A percentile compares a stretch with the other conserved stretches of the same genome.
phyloP scores from a whole-genome alignment of 2,113 vertebrate genomes.

The Paratilapia polleni region DNA sequence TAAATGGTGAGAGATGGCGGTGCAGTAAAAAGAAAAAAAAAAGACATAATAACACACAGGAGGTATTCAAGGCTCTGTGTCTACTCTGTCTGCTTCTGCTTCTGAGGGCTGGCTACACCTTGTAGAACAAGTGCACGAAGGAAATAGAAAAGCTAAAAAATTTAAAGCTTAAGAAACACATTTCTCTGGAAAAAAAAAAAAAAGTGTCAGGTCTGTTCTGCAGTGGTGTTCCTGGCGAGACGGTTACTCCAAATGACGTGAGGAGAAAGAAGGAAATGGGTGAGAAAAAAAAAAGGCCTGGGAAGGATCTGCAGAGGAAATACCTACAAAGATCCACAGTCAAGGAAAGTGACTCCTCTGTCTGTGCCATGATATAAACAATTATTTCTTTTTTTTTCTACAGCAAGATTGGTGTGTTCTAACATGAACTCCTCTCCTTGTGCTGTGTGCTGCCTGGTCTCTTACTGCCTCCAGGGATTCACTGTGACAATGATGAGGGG shows the following conservation, averaged over 20 bases:
- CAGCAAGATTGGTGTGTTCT: neutral
- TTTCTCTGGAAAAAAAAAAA: neutral
- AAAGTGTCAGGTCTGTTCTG: slow-evolving; percentile 2
- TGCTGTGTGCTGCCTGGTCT: neutral
- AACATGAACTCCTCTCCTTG: slow-evolving; percentile 2
- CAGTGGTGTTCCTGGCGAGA: neutral
- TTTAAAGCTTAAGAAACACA: slow-evolving; percentile 4
- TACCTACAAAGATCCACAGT: neutral
- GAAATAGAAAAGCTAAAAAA: slow-evolving; percentile 19
- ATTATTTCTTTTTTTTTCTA: slow-evolving; percentile 23
- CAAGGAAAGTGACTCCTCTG: slow-evolving; percentile 5
- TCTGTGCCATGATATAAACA: neutral
- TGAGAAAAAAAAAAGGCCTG: neutral
- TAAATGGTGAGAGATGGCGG: slow-evolving; percentile 44
- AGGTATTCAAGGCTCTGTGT: slow-evolving; percentile 19
- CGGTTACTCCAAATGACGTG: neutral
- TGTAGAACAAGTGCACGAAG: slow-evolving; percentile 12
- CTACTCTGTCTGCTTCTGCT: neutral
- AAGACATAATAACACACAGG: slow-evolving; percentile 11
- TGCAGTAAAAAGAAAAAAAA: slow-evolving; percentile 11
- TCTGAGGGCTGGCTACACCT: slow-evolving; percentile 2
- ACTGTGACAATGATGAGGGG: slow-evolving; percentile 39
- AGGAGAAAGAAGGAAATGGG: neutral
- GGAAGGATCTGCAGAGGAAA: slow-evolving; percentile 3
- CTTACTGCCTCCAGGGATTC: slow-evolving; percentile 37